Base-by-base conservation (phyloP, 1,140 invertebrate species). In the Lepidurus apus region DNA sequence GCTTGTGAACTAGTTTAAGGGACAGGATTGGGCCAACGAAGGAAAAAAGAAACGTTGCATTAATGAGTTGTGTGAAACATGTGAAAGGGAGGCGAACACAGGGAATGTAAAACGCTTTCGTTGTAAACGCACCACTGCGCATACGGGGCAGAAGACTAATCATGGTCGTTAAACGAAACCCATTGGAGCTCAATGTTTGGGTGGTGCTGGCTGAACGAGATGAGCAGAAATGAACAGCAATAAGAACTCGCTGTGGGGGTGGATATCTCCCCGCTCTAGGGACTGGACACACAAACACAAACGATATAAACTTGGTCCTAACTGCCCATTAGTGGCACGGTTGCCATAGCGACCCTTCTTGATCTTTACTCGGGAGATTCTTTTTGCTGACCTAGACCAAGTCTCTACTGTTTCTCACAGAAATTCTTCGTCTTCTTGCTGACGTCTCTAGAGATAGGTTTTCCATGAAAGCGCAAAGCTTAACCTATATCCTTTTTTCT, bases 191-290 rank as follows among this genome's bases (percentile, higher is more conserved):
- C 53, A n/a, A 9, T 17, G 53, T 65, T 65, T 65, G 53, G 53
- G 53, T 65, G 53, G 53, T 65, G 53, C 53, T 65, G 53, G n/a
- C 53, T 65, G 21, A n/a, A 21, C 53, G 53, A 65, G 17, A 65
- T 65, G 53, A 65, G 53, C 53, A 65, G 53, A 65, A 65, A 65
- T 65, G 53, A 65, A 65, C 53, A 65, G 17, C 53, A 65, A n/a
- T 65, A 65, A 65, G 53, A 21, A 65, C 53, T 21, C 53, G 5
- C 53, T 21, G 13, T 65, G 53, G 53, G 53, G 53, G 53, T 65
- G 53, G 53, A 65, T 65, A 65, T 65, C 53, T 65, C 21, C 21
- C 53, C 0, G n/a, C 53, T 21, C 53, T 65, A 13, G 53, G 53
- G 53, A 65, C 53, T 65, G 53, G 53, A 65, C 53, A 65, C 53